Conservation (phyloP, 2,888 invertebrate genomes). For the Allophyes oxyacanthae region DNA sequence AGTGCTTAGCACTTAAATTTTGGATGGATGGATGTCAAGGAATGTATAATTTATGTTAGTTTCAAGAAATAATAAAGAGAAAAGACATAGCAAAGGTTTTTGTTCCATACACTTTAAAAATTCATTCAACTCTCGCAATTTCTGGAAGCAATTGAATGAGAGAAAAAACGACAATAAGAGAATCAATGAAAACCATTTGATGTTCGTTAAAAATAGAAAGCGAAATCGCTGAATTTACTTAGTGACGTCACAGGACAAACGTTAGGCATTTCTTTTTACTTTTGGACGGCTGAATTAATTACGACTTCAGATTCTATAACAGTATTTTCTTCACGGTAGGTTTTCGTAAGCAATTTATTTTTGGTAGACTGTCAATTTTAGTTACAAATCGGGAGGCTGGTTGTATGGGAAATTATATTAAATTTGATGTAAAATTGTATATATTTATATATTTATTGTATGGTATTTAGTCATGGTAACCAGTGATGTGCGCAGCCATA, state of each 20-base stretch:
- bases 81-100: too few relatives aligned
- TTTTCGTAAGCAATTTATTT: slow-evolving; percentile 80
- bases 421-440: too few relatives aligned
- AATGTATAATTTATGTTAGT: too few relatives aligned
- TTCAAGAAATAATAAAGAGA: too few relatives aligned
- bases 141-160: slow-evolving; percentile 33
- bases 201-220: slow-evolving; percentile 35
- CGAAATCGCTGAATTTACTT: slow-evolving; percentile 23
- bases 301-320: slow-evolving; percentile 73
- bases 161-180: slow-evolving; percentile 36
- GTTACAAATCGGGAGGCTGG: slow-evolving; percentile 76
- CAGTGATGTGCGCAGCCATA: too few relatives aligned
- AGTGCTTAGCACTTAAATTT: too few relatives aligned
- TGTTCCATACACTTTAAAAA: slow-evolving; percentile 18
- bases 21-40: too few relatives aligned
- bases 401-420: too few relatives aligned
- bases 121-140: slow-evolving; percentile 31
- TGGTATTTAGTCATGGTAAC: too few relatives aligned
- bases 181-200: slow-evolving; percentile 36
- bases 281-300: slow-evolving; percentile 75
- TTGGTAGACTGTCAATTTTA: slow-evolving; percentile 75
- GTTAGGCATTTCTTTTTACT: slow-evolving; percentile 60
- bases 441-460: too few relatives aligned
- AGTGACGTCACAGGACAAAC: slow-evolving; percentile 55
- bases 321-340: slow-evolving; percentile 66